These are phyloP conservation scores for Andinoacara biseriatus DNA, from an alignment of 2,113 vertebrate species.

Conservation along the genomic window DNA sequence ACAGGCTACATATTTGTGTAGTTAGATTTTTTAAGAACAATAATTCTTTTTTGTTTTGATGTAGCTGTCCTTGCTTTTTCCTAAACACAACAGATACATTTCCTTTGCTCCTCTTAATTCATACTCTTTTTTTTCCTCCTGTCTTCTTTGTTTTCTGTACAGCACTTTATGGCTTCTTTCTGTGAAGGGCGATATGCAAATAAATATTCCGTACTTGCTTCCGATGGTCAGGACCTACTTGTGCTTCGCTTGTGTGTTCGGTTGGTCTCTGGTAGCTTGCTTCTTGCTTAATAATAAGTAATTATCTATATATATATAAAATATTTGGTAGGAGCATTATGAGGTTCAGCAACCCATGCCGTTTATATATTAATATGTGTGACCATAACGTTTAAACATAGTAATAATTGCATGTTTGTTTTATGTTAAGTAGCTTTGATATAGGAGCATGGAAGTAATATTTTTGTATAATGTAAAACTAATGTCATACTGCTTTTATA, in stretches of 20 bases:
- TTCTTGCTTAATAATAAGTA: neutral
- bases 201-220: neutral
- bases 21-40: neutral
- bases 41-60: neutral
- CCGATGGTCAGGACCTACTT: conserved; percentile 35
- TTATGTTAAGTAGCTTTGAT: neutral
- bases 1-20: no score
- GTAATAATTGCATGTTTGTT: neutral
- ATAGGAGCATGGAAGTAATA: neutral
- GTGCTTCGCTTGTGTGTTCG: neutral
- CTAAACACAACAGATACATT: neutral
- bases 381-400: neutral
- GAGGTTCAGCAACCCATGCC: neutral
- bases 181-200: neutral
- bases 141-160: neutral
- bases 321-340: neutral
- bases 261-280: neutral
- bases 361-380: neutral
- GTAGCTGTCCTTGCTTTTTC: neutral
- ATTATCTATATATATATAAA: neutral
- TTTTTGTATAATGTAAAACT: neutral
- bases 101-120: neutral
- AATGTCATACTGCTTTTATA: neutral
- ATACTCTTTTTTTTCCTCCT: neutral
- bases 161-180: neutral